Base-by-base conservation (phyloP, 1,140 invertebrate species). In the Drosophila sproati region DNA sequence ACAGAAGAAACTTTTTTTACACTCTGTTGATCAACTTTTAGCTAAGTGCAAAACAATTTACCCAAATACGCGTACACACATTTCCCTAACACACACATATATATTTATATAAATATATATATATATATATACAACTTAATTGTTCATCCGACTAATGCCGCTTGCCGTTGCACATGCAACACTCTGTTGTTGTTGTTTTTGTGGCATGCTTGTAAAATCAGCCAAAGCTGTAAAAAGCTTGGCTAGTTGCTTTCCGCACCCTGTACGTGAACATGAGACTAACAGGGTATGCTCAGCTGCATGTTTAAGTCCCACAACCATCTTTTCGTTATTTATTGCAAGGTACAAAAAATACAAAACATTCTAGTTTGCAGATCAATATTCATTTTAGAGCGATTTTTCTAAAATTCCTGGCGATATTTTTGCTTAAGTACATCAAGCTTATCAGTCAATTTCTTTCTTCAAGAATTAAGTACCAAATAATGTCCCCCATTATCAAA, bases 21-120 rank as follows among this genome's bases (percentile, higher is more conserved):
- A 68, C 80, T 78, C 77, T 80, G 78, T 83, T 87, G 69, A 64
- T 64, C 85, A 89, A 88, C 85, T 88, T 89, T 85, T 75, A 85
- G 85, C 85, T 89, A 88, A 88, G 85, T 88, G 85, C 86, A 88
- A 88, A 88, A 89, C 85, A 89, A 89, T 88, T 89, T 88, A 89
- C 85, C 85, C 72, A 88, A 88, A 83, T 85, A 73, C 73, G 59
- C 77, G 48, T 37, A 45, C 72, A 78, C 67, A 57, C 73, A 50
- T 69, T 51, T 28, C 60, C 39, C 12, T 48, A 39, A 51, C 55
- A 39, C 5, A 70, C 64, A 51, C 60, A 79, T 57, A 12, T 51
- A 51, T 39, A 52, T 28, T 31, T 34, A 54, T 43, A 32, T 39
- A 57, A 41, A 57, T 34, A 41, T n/a, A 52, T 35, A 47, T 35